Percentiles rank a stretch among this genome's conserved stretches.
Conservation (phyloP, 2,113 vertebrate species). For the Canis aureus region DNA sequence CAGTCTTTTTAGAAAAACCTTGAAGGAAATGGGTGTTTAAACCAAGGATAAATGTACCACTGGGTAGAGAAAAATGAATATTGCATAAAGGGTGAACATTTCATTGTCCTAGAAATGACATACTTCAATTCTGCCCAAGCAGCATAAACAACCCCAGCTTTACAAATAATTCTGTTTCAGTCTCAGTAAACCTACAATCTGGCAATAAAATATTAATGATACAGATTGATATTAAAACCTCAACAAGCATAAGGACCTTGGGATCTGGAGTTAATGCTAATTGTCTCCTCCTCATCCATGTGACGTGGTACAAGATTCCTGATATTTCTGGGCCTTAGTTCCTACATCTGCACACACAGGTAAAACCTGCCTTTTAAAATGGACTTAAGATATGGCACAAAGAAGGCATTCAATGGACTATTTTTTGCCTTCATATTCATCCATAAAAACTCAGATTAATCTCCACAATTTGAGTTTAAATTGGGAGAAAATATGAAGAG, state of each 20-base stretch:
- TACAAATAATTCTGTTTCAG: not conserved
- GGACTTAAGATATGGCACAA: not conserved
- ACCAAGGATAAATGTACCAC: slow-evolving; percentile 32
- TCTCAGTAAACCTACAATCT: not conserved
- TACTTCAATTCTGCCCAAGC: not conserved
- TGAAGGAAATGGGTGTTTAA: slow-evolving; percentile 74
- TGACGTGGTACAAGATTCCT: not conserved
- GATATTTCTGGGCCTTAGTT: not conserved
- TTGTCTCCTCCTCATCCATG: not conserved
- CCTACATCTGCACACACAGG: not conserved
- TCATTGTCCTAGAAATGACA: slow-evolving; percentile 21
- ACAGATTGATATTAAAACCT: not conserved
- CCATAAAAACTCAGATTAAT: not conserved
- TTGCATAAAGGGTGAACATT: not conserved
- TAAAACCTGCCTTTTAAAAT: not conserved
- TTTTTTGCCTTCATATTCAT: not conserved
- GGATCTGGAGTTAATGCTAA: not conserved
- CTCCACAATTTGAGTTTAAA: not conserved
- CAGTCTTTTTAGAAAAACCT: slow-evolving; percentile 71
- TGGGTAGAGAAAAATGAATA: slow-evolving; percentile 59
- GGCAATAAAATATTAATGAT: not conserved
- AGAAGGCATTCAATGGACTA: not conserved
- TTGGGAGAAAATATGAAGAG: not conserved
- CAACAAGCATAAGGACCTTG: not conserved
- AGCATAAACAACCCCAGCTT: not conserved